Percentiles rank a stretch among this genome's conserved stretches.
Conservation (phyloP, 2,888 invertebrate genomes). For the Nephrotoma guestfalica region DNA sequence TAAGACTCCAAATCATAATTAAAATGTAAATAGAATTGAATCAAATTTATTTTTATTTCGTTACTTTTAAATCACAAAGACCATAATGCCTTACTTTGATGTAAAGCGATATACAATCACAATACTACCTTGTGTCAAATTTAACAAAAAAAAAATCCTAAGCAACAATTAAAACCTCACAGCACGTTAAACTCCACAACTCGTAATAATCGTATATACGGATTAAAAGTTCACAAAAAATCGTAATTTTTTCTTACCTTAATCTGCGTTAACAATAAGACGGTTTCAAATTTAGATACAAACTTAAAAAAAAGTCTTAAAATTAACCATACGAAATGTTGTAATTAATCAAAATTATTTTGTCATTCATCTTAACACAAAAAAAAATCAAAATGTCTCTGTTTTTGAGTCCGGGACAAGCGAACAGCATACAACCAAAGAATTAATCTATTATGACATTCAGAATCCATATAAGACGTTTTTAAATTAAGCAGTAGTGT, state of each 20-base stretch:
- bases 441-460: not conserved
- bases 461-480: not conserved
- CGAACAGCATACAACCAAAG: not conserved
- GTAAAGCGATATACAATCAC: not conserved
- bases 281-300: not conserved
- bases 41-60: not conserved
- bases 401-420: not conserved
- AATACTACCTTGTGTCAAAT: not conserved
- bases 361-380: not conserved
- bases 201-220: not conserved
- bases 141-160: not conserved
- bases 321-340: not conserved
- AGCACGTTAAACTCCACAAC: not conserved
- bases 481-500: not conserved
- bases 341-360: not conserved
- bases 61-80: not conserved
- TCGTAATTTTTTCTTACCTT: not conserved
- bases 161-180: not conserved
- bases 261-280: not conserved
- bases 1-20: not conserved
- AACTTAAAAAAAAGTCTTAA: not conserved
- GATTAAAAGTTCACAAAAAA: not conserved
- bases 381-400: not conserved
- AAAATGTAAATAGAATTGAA: not conserved
- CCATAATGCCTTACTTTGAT: not conserved